Evolutionary conservation across 2,888 invertebrate species (phyloP).

Genomic region (Abrostola tripartita): DNA sequence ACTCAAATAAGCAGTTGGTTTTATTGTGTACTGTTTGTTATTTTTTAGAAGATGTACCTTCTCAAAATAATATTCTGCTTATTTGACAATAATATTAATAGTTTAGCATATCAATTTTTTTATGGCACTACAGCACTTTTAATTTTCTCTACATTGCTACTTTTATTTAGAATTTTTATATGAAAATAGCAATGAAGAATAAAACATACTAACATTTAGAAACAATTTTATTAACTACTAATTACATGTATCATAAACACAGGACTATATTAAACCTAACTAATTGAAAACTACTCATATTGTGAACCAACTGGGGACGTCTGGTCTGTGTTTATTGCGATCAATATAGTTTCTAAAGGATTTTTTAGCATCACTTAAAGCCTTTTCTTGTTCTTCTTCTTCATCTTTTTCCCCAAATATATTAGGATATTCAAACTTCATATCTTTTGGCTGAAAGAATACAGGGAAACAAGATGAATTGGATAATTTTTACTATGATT

Average conservation of each 20-base stretch:
- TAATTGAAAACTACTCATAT: constrained; percentile 77
- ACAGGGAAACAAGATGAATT: constrained; percentile 57
- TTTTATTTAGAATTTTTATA: too few relatives aligned
- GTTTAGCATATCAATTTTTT: too few relatives aligned
- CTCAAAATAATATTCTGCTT: neutral
- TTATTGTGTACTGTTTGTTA: too few relatives aligned
- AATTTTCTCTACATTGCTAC: too few relatives aligned
- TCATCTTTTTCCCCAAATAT: constrained; percentile 89
- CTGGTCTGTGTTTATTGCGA: constrained; percentile 90
- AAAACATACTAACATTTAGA: neutral
- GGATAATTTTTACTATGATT: too few relatives aligned
- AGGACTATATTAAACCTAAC: constrained; percentile 22
- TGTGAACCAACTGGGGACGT: constrained; percentile 94
- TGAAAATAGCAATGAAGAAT: neutral
- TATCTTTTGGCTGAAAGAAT: constrained; percentile 90
- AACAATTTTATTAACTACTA: constrained; percentile 20
- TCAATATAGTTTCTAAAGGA: constrained; percentile 89
- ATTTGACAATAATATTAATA: too few relatives aligned
- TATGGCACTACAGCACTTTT: too few relatives aligned
- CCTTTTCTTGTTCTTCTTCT: constrained; percentile 88
- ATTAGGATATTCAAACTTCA: constrained; percentile 93
- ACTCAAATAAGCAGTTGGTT: neutral
- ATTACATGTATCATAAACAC: constrained; percentile 34
- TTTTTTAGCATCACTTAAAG: constrained; percentile 89
- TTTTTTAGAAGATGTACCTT: too few relatives aligned